A percentile compares a stretch with the other conserved stretches of the same genome.
Conservation (phyloP, 2,888 invertebrate genomes). For the Anaspis maculata region DNA sequence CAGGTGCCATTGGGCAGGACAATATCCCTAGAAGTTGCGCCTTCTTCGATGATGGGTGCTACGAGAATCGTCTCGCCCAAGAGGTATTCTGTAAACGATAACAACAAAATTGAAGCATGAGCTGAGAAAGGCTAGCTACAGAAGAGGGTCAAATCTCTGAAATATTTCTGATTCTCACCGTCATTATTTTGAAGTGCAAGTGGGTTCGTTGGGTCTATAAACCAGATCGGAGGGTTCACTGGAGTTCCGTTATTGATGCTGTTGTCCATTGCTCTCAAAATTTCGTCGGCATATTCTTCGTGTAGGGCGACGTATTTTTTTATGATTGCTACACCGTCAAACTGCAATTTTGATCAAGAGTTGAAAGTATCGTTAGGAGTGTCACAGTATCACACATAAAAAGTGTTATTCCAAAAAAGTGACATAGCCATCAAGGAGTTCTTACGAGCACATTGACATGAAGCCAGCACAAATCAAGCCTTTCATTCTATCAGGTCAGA, state of each 20-base stretch:
- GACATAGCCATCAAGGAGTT: too few species aligned
- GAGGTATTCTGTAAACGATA: conserved; percentile 63
- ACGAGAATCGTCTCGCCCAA: conserved; percentile 69
- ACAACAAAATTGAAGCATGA: background rate
- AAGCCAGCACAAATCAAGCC: too few species aligned
- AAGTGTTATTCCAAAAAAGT: too few species aligned
- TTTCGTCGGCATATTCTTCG: conserved; percentile 50
- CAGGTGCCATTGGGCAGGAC: conserved; percentile 70
- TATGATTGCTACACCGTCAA: conserved; percentile 54
- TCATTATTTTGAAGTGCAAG: conserved; percentile 52
- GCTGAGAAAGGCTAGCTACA: too few species aligned
- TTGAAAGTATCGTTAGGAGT: background rate
- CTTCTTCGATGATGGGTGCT: conserved; percentile 64
- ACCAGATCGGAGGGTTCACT: conserved; percentile 78
- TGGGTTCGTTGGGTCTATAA: conserved; percentile 62
- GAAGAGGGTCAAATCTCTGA: background rate
- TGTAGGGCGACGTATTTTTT: conserved; percentile 59
- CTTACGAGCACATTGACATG: too few species aligned
- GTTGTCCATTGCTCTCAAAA: conserved; percentile 53
- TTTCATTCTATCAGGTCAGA: too few species aligned
- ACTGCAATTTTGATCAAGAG: conserved; percentile 21
- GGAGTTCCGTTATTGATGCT: conserved; percentile 56
- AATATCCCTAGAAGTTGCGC: conserved; percentile 54
- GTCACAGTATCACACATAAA: too few species aligned
- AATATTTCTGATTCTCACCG: conserved; percentile 41